Percentiles rank a stretch among this genome's conserved stretches.
These are phyloP conservation scores for Anorthoa munda DNA, from an alignment of 2,888 invertebrate species.

Conservation along the genomic window DNA sequence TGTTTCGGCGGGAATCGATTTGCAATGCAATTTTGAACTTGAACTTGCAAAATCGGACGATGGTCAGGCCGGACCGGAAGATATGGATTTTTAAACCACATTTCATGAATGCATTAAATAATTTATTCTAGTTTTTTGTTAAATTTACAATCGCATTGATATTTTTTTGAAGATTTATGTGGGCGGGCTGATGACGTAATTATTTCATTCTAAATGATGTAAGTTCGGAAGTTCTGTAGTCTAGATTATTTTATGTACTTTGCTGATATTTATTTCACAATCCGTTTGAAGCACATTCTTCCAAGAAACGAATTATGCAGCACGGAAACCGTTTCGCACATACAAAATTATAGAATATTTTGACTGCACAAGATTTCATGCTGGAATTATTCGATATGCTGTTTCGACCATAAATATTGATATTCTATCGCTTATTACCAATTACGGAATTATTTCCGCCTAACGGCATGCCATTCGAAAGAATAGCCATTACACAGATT, in stretches of 20 bases:
- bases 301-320: background rate
- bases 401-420: slow-evolving; percentile 1
- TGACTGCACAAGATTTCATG: background rate
- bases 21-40: slow-evolving; percentile 67
- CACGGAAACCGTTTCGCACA: background rate
- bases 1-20: slow-evolving; percentile 63
- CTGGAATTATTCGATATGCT: slow-evolving; percentile 21
- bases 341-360: too few species aligned
- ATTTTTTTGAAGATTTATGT: background rate
- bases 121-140: slow-evolving; percentile 7
- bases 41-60: slow-evolving; percentile 62
- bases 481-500: slow-evolving; percentile 6
- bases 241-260: background rate
- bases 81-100: slow-evolving; percentile 39
- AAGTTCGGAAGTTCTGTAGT: background rate
- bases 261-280: background rate
- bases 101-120: slow-evolving; percentile 13
- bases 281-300: too few species aligned
- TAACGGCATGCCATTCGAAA: slow-evolving; percentile 7
- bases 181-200: background rate
- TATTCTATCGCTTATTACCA: slow-evolving; percentile 8
- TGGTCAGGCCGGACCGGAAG: slow-evolving; percentile 22
- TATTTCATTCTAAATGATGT: background rate
- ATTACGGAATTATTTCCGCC: slow-evolving; percentile 31
- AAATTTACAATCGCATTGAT: background rate